A percentile compares a stretch with the other conserved stretches of the same genome.
Evolutionary conservation across 2,888 invertebrate species (phyloP).

Genomic region (Prosapia bicincta): DNA sequence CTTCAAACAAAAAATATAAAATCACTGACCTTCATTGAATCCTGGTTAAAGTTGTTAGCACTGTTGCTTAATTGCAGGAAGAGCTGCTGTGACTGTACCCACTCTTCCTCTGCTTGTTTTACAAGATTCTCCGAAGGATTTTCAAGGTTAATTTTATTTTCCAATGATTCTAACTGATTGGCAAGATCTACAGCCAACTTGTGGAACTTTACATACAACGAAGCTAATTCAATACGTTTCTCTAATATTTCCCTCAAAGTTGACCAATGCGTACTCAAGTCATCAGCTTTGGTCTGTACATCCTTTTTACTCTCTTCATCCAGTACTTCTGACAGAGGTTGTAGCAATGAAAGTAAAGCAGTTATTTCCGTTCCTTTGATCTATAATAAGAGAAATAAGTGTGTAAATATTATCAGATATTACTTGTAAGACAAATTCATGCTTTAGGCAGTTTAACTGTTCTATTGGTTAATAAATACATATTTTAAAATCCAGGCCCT

Average conservation of each 20-base stretch:
- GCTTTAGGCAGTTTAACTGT: no score
- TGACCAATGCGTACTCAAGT: conserved; percentile 60
- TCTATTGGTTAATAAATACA: no score
- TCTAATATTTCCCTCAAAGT: conserved; percentile 58
- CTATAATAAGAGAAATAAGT: conserved; percentile 45
- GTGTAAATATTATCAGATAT: no score
- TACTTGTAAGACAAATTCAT: no score
- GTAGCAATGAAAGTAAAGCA: conserved; percentile 58
- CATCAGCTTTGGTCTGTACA: conserved; percentile 60
- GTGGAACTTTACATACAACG: conserved; percentile 69
- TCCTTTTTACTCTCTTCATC: conserved; percentile 62
- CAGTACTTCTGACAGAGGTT: conserved; percentile 59
- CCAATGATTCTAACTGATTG: conserved; percentile 62
- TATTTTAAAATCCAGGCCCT: no score
- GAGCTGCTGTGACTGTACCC: conserved; percentile 59
- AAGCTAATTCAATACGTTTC: conserved; percentile 61
- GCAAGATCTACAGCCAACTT: conserved; percentile 63
- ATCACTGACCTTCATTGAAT: conserved; percentile 56
- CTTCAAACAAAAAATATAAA: no score
- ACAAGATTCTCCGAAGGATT: conserved; percentile 39
- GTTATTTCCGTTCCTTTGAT: conserved; percentile 66
- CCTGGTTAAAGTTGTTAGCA: conserved; percentile 64
- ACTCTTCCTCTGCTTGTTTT: conserved; percentile 56
- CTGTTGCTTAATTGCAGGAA: conserved; percentile 63
- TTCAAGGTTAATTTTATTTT: conserved; percentile 52